Base-by-base conservation (phyloP, 92 coral and sea anemone species). In the Palythoa grandiflora region DNA sequence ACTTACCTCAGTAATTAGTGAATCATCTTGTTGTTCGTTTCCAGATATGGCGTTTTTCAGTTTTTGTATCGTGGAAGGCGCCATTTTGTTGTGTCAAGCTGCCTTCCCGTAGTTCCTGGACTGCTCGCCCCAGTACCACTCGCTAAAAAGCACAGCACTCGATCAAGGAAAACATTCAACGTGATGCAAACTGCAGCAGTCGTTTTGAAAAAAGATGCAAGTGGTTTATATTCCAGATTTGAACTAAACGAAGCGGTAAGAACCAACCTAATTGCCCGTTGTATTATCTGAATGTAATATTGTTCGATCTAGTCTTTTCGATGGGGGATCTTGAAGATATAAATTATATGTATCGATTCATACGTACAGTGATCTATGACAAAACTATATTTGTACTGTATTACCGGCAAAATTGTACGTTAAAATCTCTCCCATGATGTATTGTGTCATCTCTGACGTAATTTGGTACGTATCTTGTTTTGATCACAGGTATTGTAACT, bases 21-120 rank as follows among this genome's bases (percentile, higher is more conserved):
- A 94, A 89, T 90, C 98, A 76, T 97, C 98, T 38, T 95, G 91
- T 9, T 87, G 92, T 65, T 92, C 93, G 40, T 86, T 60, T 83
- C 99, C 99, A 28, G 98, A 87, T 65, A 97, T 91, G 51, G 98
- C 90, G 9, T 94, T 80, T 68, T 92, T 94, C 55, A 97, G 78
- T 91, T 97, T 97, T 91, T 94, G 94, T 66, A 97, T 84, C 36
- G 99, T 97, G 75, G 96, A 91, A 65, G 99, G 99, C 98, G 97
- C 99, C 99, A 97, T 97, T 85, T 97, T 97, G 84, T 77, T 63
- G 70, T 37, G 47, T 13, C 38, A 60, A 48, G 2, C 73, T 51
- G 6, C 52, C 1, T 60, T 70, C 44, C 65, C 70, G 68, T 78
- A 70, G 55, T 79, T 60, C 40, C 72, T 68, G 55, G 71, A 11